Base-by-base conservation (phyloP, 2,113 vertebrate species). In the Tragelaphus buxtoni region DNA sequence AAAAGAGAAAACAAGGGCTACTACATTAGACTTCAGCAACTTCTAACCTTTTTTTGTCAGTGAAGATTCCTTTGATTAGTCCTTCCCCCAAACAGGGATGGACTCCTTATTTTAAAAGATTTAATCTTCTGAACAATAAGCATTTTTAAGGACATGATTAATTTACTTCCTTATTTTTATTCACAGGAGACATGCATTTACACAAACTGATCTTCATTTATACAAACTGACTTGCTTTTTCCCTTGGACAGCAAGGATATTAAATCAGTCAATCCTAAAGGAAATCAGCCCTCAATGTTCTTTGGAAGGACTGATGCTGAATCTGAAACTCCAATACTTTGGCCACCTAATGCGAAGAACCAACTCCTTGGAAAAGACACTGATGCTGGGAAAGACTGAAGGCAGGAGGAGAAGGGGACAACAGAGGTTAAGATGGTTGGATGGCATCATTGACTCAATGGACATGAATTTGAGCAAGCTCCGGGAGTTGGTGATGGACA, bases 141-240 rank as follows among this genome's bases (percentile, higher is more conserved):
- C 91, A 14, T 39, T 85, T 96, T 94, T 49, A 53, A 93, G 83
- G 53, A 82, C 16, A 53, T 39, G 51, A 90, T 88, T 92, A 58
- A 85, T 90, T 88, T 92, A 56, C 24, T 90, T 63, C 18, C 17
- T 39, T 1, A 77, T 91, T 90, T 94, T 97, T 86, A 93, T 32
- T 89, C 42, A 60, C 26, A 69, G 53, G 55, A 91, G 45, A 81
- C 18, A 77, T 32, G n/a, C 35, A 53, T 91, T 84, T 79, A 58
- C 24, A 72, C 11, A 89, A 89, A 79, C 9, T 47, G 28, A 84
- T 96, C 24, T 90, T 60, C 28, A n/a, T 63, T 63, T n/a, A 63
- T 16, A 63, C 61, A 72, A 72, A 72, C 35, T 72, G 18, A 72
- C 22, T 72, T 72, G n/a, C n/a, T 72, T 72, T 72, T 72, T 72